Conservation (phyloP, 2,888 invertebrate genomes). For the Sminthurides aquaticus region DNA sequence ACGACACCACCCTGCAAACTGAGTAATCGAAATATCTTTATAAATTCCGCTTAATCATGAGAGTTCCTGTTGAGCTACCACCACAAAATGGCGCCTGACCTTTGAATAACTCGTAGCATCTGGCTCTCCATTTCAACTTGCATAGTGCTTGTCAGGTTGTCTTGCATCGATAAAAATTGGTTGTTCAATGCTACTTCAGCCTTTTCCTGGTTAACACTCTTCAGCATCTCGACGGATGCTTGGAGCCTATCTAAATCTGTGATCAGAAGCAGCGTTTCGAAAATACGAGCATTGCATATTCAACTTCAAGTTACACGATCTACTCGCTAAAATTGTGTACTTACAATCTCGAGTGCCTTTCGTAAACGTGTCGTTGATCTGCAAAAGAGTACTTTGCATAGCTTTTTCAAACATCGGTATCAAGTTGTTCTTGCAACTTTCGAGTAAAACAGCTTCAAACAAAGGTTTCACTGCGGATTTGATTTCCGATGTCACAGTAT, state of each 20-base stretch:
- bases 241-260: slow-evolving; percentile 36
- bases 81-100: slow-evolving; percentile 23
- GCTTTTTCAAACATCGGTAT: slow-evolving; percentile 82
- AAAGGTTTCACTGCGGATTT: slow-evolving; percentile 63
- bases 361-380: slow-evolving; percentile 80
- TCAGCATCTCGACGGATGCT: slow-evolving; percentile 25
- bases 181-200: slow-evolving; percentile 27
- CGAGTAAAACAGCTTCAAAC: slow-evolving; percentile 68
- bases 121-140: slow-evolving; percentile 39
- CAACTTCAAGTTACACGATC: neutral
- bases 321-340: too few species aligned
- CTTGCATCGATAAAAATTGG: slow-evolving; percentile 36
- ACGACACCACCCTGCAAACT: slow-evolving; percentile 47
- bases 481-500: slow-evolving; percentile 63
- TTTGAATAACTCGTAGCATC: slow-evolving; percentile 35
- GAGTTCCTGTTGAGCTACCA: too few species aligned
- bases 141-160: slow-evolving; percentile 33
- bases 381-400: slow-evolving; percentile 76
- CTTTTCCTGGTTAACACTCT: slow-evolving; percentile 29
- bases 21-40: slow-evolving; percentile 18
- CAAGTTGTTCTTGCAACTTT: slow-evolving; percentile 65
- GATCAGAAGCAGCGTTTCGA: slow-evolving; percentile 7
- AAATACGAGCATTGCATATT: slow-evolving; percentile 3
- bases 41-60: neutral
- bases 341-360: slow-evolving; percentile 85